Evolutionary conservation across 2,888 invertebrate species (phyloP).

Genomic region (Caenorhabditis imperialis): DNA sequence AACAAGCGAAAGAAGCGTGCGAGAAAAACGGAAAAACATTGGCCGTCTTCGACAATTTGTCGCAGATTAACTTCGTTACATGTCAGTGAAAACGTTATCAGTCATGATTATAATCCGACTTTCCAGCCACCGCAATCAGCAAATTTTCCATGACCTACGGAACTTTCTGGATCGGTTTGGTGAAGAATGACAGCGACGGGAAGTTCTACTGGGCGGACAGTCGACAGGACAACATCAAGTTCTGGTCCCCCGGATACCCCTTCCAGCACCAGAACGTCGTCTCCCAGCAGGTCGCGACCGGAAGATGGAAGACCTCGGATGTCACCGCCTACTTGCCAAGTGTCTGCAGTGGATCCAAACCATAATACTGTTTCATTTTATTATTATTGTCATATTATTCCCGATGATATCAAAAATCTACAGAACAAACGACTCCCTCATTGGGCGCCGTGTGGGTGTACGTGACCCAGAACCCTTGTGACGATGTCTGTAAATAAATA

Average conservation of each 20-base stretch:
- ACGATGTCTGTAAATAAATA: constrained; percentile 32
- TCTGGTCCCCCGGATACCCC: constrained; percentile 44
- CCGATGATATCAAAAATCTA: constrained; percentile 10
- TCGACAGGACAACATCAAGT: constrained; percentile 5
- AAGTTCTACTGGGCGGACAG: constrained; percentile 39
- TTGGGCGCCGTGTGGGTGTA: constrained; percentile 41
- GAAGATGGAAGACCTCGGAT: constrained; percentile 29
- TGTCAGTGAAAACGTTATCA: constrained; percentile 17
- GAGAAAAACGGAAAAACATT: constrained; percentile 26
- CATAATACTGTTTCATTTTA: constrained; percentile 3
- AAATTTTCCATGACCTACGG: constrained; percentile 39
- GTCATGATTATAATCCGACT: too few species aligned
- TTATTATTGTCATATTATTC: constrained; percentile 6
- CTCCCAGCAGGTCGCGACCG: constrained; percentile 30
- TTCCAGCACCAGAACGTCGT: constrained; percentile 24
- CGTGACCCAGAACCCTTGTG: constrained; percentile 47
- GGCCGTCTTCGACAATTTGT: constrained; percentile 35
- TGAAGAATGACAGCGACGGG: constrained; percentile 5
- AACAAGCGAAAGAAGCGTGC: constrained; percentile 19
- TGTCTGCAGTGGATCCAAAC: constrained; percentile 36
- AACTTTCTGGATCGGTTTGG: constrained; percentile 39
- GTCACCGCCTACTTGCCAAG: constrained; percentile 3
- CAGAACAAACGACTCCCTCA: constrained; percentile 48
- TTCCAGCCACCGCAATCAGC: constrained; percentile 33
- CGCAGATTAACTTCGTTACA: constrained; percentile 35